phyloP scores from a whole-genome alignment of 92 coral and sea anemone species.

The Montipora capitata region DNA sequence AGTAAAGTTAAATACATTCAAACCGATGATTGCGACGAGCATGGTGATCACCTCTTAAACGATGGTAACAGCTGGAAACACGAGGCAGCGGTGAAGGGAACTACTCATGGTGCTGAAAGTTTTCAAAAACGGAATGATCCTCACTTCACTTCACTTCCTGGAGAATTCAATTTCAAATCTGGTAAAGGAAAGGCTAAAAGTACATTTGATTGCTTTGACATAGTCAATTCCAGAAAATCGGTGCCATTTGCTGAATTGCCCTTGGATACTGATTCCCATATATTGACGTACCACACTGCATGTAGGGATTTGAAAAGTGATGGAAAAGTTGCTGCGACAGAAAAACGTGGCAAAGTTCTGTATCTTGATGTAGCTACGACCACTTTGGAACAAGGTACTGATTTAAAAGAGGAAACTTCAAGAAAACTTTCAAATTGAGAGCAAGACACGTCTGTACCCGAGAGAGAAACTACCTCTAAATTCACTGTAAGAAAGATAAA shows the following conservation, averaged over 20 bases:
- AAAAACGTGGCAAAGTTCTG: too few species aligned
- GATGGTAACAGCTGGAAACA: not conserved
- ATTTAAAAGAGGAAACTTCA: too few species aligned
- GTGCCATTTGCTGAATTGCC: conserved; percentile 48
- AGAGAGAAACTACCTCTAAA: too few species aligned
- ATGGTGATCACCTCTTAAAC: conserved; percentile 1
- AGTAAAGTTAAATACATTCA: conserved; percentile 24
- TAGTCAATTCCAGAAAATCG: conserved; percentile 37
- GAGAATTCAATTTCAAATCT: not conserved
- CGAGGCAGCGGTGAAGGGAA: not conserved
- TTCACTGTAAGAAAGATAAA: too few species aligned
- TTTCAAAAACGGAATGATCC: conserved; percentile 1
- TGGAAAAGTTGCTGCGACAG: not conserved
- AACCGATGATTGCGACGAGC: not conserved
- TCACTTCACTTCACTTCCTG: not conserved
- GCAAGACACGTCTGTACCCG: too few species aligned
- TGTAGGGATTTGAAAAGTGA: not conserved
- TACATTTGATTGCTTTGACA: conserved; percentile 32
- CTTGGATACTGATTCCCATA: not conserved
- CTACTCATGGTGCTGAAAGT: not conserved
- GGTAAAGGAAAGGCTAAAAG: not conserved
- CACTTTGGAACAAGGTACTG: too few species aligned
- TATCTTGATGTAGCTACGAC: too few species aligned
- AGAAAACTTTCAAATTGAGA: too few species aligned
- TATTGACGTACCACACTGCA: not conserved